Evolutionary conservation across 2,888 invertebrate species (phyloP).

Genomic region (Prosapia bicincta): DNA sequence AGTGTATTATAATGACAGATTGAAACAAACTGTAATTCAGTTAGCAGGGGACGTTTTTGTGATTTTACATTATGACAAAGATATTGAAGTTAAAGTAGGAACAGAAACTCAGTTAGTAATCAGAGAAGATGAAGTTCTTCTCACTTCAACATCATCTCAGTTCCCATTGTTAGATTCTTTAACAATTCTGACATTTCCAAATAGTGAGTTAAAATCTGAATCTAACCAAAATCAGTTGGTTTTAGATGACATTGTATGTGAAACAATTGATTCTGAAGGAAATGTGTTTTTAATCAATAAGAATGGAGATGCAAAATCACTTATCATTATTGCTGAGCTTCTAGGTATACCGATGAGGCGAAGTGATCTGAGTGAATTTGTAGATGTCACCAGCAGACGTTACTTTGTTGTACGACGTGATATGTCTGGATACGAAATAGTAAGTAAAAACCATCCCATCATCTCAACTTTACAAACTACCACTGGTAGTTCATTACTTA

Average conservation of each 20-base stretch:
- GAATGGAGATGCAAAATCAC: not conserved
- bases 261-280: not conserved
- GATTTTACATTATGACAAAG: not conserved
- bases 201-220: not conserved
- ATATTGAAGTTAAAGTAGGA: not conserved
- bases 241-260: not conserved
- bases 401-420: not conserved
- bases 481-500: not conserved
- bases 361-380: too few relatives aligned
- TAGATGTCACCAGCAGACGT: too few relatives aligned
- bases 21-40: not conserved
- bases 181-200: not conserved
- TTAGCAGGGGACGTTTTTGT: not conserved
- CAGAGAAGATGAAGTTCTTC: not conserved
- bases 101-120: not conserved
- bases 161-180: not conserved
- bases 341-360: too few relatives aligned
- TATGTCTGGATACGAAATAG: not conserved
- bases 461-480: not conserved
- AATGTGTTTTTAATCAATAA: not conserved
- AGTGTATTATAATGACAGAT: not conserved
- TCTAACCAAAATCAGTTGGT: not conserved
- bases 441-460: not conserved
- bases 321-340: not conserved
- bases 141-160: not conserved